Percentiles rank a stretch among this genome's conserved stretches.
These are phyloP conservation scores for Cryptotermes secundus DNA, from an alignment of 1,140 invertebrate genomes.

Conservation along the genomic window DNA sequence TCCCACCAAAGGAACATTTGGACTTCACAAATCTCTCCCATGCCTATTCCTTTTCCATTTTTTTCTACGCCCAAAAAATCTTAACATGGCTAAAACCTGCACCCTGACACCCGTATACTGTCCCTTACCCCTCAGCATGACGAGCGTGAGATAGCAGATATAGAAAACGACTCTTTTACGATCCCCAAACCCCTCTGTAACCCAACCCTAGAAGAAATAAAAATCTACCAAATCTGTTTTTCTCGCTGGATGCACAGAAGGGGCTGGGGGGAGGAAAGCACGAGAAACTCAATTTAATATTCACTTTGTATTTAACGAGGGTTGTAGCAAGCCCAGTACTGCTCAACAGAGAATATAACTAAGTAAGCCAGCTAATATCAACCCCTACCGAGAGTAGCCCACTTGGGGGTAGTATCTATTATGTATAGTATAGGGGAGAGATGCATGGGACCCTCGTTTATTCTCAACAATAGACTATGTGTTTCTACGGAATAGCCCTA, in stretches of 20 bases:
- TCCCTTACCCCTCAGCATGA: neutral
- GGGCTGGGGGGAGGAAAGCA: neutral
- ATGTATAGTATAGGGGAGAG: slow-evolving; percentile 20
- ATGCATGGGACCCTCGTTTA: slow-evolving; percentile 10
- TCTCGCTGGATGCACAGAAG: slow-evolving; percentile 17
- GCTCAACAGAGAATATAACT: neutral
- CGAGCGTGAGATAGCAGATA: slow-evolving; percentile 12
- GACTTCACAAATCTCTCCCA: neutral
- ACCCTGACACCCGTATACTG: neutral
- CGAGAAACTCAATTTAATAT: slow-evolving; percentile 26
- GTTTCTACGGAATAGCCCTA: neutral
- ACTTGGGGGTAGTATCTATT: slow-evolving; percentile 24
- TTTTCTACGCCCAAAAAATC: neutral
- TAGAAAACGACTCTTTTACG: slow-evolving; percentile 22
- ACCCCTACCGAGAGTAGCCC: neutral
- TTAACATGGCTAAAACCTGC: neutral
- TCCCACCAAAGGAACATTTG: neutral
- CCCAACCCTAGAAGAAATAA: neutral
- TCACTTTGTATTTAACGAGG: slow-evolving; percentile 27
- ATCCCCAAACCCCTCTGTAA: neutral
- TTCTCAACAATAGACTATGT: slow-evolving; percentile 19
- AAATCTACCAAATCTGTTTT: slow-evolving; percentile 23
- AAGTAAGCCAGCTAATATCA: slow-evolving; percentile 5
- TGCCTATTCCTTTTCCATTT: neutral
- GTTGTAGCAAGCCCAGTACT: neutral